Conservation (phyloP, 1,140 invertebrate species). For the Lasioglossum baleicum region DNA sequence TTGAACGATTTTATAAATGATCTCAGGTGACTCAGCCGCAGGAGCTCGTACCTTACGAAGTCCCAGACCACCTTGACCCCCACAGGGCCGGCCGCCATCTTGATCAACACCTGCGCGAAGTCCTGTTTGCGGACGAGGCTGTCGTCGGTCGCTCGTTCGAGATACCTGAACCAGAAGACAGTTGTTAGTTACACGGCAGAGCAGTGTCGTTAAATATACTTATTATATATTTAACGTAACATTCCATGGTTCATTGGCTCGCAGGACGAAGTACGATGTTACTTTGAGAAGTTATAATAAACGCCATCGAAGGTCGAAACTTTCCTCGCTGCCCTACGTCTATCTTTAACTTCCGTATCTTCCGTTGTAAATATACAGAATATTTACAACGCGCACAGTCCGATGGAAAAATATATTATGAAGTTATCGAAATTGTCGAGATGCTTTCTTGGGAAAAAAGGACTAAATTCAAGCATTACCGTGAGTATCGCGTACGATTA, state of each 20-base stretch:
- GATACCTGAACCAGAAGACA: conserved; percentile 10
- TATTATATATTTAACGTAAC: not conserved
- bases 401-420: too few relatives aligned
- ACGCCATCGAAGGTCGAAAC: not conserved
- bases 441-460: too few relatives aligned
- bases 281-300: not conserved
- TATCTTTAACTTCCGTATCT: not conserved
- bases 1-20: too few relatives aligned
- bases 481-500: too few relatives aligned
- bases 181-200: not conserved
- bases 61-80: conserved; percentile 53
- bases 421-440: too few relatives aligned
- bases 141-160: conserved; percentile 31
- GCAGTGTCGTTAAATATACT: too few relatives aligned
- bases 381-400: not conserved
- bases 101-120: conserved; percentile 44
- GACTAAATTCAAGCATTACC: too few relatives aligned
- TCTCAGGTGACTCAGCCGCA: too few relatives aligned
- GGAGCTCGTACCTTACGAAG: conserved; percentile 44
- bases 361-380: not conserved
- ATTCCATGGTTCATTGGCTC: not conserved
- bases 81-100: conserved; percentile 48
- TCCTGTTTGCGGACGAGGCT: conserved; percentile 53
- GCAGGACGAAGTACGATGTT: not conserved
- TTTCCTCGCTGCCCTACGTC: conserved; percentile 1